These are phyloP conservation scores for Hirundo rustica DNA, from an alignment of 2,797 vertebrate species.

Conservation along the genomic window DNA sequence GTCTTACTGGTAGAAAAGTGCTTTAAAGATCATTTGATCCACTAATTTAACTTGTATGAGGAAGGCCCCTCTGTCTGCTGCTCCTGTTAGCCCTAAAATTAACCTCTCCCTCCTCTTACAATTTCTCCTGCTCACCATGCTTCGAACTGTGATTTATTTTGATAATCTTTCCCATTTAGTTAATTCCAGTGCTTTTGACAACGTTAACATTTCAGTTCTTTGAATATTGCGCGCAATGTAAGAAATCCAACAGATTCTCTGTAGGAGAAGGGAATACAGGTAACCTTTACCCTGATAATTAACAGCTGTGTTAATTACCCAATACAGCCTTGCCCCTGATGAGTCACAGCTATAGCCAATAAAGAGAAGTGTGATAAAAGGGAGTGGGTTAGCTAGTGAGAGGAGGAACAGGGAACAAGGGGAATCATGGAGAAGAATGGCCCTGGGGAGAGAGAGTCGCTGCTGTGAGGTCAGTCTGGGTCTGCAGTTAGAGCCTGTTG, in stretches of 20 bases:
- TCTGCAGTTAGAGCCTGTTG: background rate
- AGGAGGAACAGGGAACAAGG: no score
- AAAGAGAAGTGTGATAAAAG: background rate
- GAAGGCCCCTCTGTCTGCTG: background rate
- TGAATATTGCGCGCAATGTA: background rate
- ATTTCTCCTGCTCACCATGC: background rate
- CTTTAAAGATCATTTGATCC: background rate
- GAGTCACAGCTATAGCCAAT: background rate
- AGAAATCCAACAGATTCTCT: background rate
- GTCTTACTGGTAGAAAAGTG: background rate
- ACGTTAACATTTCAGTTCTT: background rate
- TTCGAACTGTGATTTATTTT: background rate
- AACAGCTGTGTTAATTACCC: background rate
- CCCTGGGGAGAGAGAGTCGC: background rate
- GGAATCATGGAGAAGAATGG: background rate
- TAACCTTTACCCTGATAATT: background rate
- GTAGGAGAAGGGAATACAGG: background rate
- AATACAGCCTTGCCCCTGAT: background rate
- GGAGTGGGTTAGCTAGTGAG: background rate
- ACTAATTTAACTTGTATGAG: background rate
- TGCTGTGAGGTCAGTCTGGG: background rate
- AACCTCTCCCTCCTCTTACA: background rate
- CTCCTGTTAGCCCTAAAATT: background rate
- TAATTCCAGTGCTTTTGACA: background rate
- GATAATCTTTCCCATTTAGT: background rate